Evolutionary conservation across 2,113 vertebrate species (phyloP).

Genomic region (Scomber scombrus): DNA sequence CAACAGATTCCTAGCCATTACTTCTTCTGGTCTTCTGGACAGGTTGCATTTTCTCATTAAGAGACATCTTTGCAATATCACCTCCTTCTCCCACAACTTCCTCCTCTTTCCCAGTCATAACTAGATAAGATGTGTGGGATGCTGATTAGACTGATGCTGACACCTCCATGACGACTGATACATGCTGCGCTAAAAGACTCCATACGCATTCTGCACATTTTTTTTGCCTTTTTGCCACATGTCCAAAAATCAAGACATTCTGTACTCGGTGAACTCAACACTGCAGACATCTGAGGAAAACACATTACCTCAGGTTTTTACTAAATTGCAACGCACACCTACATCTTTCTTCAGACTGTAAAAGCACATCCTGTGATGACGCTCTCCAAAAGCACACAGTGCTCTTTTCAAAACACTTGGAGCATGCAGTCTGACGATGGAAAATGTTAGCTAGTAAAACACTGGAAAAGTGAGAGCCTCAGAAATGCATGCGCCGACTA

Average conservation of each 20-base stretch:
- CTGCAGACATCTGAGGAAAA: constrained; percentile 3
- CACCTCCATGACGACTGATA: constrained; percentile 1
- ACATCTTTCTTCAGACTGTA: constrained; percentile 54
- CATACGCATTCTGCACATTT: constrained; percentile 30
- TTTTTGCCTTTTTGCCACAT: no score
- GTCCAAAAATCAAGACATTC: constrained; percentile 28
- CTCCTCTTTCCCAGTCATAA: neutral
- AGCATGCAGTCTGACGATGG: constrained; percentile 55
- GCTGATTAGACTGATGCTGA: neutral
- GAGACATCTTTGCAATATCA: neutral
- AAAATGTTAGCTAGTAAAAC: constrained; percentile 77
- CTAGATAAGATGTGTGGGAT: neutral
- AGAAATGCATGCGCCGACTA: constrained; percentile 51
- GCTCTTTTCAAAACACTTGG: constrained; percentile 71
- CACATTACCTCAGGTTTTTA: constrained; percentile 9
- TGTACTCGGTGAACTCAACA: constrained; percentile 61
- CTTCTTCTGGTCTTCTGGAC: neutral
- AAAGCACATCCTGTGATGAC: constrained; percentile 60
- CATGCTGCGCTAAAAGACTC: neutral
- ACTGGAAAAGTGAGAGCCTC: constrained; percentile 59
- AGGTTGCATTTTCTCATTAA: constrained; percentile 11
- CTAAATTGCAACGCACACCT: constrained; percentile 43
- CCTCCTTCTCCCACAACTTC: neutral
- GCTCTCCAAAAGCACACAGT: constrained; percentile 69
- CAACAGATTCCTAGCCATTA: constrained; percentile 9